Evolutionary conservation across 1,140 invertebrate genomes (phyloP).

Genomic region (Hyles euphorbiae): DNA sequence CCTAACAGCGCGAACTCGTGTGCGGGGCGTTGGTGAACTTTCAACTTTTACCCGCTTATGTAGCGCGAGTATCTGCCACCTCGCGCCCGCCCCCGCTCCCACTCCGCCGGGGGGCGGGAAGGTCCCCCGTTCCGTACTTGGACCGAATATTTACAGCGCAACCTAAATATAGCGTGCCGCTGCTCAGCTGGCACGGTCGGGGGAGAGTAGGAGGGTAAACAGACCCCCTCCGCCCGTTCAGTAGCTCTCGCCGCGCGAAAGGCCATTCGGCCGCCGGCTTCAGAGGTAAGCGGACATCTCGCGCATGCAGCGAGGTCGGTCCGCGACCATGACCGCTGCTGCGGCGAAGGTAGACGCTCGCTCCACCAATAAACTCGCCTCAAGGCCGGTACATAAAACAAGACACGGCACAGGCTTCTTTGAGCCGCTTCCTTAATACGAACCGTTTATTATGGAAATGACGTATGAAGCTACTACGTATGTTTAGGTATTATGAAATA

Average conservation of each 20-base stretch:
- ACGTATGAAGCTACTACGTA: not conserved
- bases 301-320: slow-evolving; percentile 33
- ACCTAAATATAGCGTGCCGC: slow-evolving; percentile 72
- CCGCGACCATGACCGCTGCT: slow-evolving; percentile 59
- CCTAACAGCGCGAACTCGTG: slow-evolving; percentile 60
- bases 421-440: no score
- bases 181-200: slow-evolving; percentile 67
- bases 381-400: slow-evolving; percentile 37
- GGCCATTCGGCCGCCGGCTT: slow-evolving; percentile 55
- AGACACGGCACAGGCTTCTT: no score
- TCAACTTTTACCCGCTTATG: slow-evolving; percentile 69
- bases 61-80: slow-evolving; percentile 30
- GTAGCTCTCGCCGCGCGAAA: slow-evolving; percentile 26
- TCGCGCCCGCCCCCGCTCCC: slow-evolving; percentile 24
- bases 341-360: slow-evolving; percentile 49
- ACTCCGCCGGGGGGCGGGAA: slow-evolving; percentile 21
- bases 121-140: slow-evolving; percentile 57
- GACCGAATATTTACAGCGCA: slow-evolving; percentile 73
- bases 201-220: slow-evolving; percentile 56
- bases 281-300: slow-evolving; percentile 54
- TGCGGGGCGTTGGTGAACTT: slow-evolving; percentile 67
- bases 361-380: slow-evolving; percentile 44
- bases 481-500: not conserved
- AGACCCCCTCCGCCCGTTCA: slow-evolving; percentile 33
- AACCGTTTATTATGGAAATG: no score